Evolutionary conservation across 2,888 invertebrate species (phyloP).

Genomic region (Panorpa germanica): DNA sequence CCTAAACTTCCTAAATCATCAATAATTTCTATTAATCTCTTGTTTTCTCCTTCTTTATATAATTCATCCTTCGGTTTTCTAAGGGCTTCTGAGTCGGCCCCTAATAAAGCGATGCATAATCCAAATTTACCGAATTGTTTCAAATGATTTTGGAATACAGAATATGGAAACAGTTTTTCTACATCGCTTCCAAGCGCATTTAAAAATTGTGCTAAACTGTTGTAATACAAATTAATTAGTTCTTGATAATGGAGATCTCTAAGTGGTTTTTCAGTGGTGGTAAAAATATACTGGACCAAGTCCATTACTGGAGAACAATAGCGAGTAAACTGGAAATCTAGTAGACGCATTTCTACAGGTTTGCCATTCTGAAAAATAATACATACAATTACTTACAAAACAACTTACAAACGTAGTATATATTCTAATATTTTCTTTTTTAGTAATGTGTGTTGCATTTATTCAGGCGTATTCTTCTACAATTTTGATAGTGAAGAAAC

Average conservation of each 20-base stretch:
- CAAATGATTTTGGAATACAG: constrained; percentile 10
- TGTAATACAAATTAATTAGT: constrained; percentile 10
- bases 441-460: neutral
- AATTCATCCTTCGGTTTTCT: too few species aligned
- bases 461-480: neutral
- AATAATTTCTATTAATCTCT: too few species aligned
- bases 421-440: neutral
- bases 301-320: constrained; percentile 11
- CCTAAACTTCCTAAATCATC: too few species aligned
- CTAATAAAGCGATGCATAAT: constrained; percentile 7
- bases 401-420: neutral
- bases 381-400: neutral
- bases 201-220: constrained; percentile 10
- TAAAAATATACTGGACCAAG: constrained; percentile 10
- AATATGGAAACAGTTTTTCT: constrained; percentile 9
- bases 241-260: constrained; percentile 10
- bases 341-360: constrained; percentile 8
- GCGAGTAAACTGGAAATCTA: constrained; percentile 11
- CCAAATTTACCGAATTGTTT: constrained; percentile 11
- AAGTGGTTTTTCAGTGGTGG: constrained; percentile 9
- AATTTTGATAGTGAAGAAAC: constrained; percentile 3
- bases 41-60: too few species aligned
- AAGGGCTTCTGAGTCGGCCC: too few species aligned
- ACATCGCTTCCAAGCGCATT: constrained; percentile 10
- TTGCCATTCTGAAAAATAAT: constrained; percentile 6